A percentile compares a stretch with the other conserved stretches of the same genome.
phyloP scores from a whole-genome alignment of 2,113 vertebrate genomes.

The Herpetotheres cachinnans region DNA sequence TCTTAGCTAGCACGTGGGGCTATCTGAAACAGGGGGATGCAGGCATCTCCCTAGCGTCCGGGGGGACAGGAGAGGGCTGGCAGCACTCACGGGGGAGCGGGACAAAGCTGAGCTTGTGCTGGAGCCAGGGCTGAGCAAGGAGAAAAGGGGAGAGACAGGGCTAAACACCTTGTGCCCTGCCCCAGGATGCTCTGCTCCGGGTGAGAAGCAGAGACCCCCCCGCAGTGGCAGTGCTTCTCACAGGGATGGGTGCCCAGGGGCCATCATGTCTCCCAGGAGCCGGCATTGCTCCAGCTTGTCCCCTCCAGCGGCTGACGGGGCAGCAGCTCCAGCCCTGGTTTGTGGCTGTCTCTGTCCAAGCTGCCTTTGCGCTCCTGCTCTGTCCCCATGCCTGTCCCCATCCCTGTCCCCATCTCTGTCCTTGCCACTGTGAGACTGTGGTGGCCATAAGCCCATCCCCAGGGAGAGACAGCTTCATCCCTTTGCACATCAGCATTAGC shows the following conservation, averaged over 20 bases:
- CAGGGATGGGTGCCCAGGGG: not conserved
- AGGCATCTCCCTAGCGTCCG: not conserved
- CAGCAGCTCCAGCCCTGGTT: not conserved
- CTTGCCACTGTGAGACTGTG: accelerated
- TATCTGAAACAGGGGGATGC: not conserved
- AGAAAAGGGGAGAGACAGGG: not conserved
- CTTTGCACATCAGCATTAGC: not conserved
- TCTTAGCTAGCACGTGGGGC: accelerated
- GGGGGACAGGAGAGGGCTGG: not conserved
- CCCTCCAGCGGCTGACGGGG: not conserved
- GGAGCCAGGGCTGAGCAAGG: not conserved
- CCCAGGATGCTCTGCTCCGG: accelerated
- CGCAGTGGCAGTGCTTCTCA: not conserved
- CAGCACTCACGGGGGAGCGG: accelerated
- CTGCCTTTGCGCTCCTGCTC: not conserved
- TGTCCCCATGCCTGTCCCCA: not conserved
- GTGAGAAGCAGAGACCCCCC: not conserved
- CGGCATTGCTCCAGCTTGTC: not conserved
- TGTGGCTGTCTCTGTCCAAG: not conserved
- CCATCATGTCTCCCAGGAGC: not conserved
- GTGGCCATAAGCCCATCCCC: not conserved
- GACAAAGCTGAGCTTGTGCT: not conserved
- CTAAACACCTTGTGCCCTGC: not conserved
- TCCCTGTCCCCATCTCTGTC: not conserved
- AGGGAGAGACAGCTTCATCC: not conserved